Evolutionary conservation across 1,140 invertebrate genomes (phyloP), one percentile per base, ranked within the genome.

Genomic region (Tyrophagus putrescentiae): DNA sequence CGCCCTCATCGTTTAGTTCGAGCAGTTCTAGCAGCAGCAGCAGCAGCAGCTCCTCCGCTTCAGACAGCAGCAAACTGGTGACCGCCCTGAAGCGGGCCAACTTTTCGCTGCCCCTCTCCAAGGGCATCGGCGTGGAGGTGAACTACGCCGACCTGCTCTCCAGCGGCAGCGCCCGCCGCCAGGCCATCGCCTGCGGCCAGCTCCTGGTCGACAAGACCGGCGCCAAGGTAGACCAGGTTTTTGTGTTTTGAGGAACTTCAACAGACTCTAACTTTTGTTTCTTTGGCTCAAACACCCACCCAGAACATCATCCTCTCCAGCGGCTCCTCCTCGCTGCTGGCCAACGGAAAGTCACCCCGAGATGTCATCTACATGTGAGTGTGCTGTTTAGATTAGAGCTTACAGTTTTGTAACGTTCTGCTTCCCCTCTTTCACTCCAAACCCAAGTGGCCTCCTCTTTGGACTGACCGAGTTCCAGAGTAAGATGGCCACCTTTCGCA

Each of bases 101-200:
- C 32, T 62, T 62, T 62, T 50, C 54, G 27, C 4, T 62, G 5
- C 61, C 61, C 1, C 50, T 50, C 11, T 33, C 54, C 13, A 57
- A 54, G 59, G 61, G 56, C 27, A 57, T 58, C n/a, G 36, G 54
- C 32, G 36, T 62, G 16, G 61, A 62, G 59, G 41, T 62, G n/a
- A 62, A 62, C 53, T 62, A 62, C 25, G n/a, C 32, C 29, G 25
- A 62, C 28, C 31, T 21, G 13, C 29, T 62, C 7, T 27, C 32
- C 21, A 25, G 31, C 41, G 32, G 27, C 27, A 54, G 36, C 39
- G 25, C 18, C 31, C 27, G 61, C 25, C 36, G 54, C 13, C 29
- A 57, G 28, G 23, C 29, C 13, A 44, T 62, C 21, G 9, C 54
- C 6, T 48, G 23, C 39, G 27, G 28, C 11, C 61, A 62, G 27